Evolutionary conservation across 2,888 invertebrate species (phyloP), one percentile per base, ranked within the genome.

Genomic region (Fissipunctia ypsillon): DNA sequence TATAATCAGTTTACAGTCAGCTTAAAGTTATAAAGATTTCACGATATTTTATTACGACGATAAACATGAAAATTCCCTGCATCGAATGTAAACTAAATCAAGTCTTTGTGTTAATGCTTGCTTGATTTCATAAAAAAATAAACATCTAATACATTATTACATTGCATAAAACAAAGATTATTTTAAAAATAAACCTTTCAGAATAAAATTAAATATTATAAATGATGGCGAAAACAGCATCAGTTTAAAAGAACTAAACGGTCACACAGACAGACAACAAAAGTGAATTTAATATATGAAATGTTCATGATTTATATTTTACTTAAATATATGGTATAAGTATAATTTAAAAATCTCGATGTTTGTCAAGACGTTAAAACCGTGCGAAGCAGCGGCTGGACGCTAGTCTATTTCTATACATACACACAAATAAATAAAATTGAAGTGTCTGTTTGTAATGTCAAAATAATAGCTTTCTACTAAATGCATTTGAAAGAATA

Each of bases 41-140:
- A 60, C 45, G 25, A 35, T 48, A 60, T 60, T 68, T 68, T 45
- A 68, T 35, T n/a, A 45, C 4, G 19, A 45, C 3, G 5, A 45
- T 68, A 25, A 59, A n/a, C 19, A 45, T n/a, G 35, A 68, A 68
- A 68, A 45, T 25, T 60, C 19, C 6, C n/a, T 35, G 25, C 31
- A 38, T 60, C 45, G 45, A 60, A n/a, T 60, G 43, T 56, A 57
- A 45, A 56, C 12, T 43, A 12, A 54, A 73, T 60, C 19, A 19
- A 38, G 35, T n/a, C 16, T 14, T 54, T 61, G 43, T 61, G 54
- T 48, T 12, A 69, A 73, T 63, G 31, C 19, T 14, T 56, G 16
- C n/a, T 45, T 56, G 16, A 19, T 45, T 41, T 16, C 12, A 73
- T 54, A 41, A 69, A 45, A 35, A 73, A 28, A 38, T 22, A 45